Percentiles rank a stretch among this genome's conserved stretches.
phyloP scores from a whole-genome alignment of 2,113 vertebrate genomes.

The Anthoscopus minutus region DNA sequence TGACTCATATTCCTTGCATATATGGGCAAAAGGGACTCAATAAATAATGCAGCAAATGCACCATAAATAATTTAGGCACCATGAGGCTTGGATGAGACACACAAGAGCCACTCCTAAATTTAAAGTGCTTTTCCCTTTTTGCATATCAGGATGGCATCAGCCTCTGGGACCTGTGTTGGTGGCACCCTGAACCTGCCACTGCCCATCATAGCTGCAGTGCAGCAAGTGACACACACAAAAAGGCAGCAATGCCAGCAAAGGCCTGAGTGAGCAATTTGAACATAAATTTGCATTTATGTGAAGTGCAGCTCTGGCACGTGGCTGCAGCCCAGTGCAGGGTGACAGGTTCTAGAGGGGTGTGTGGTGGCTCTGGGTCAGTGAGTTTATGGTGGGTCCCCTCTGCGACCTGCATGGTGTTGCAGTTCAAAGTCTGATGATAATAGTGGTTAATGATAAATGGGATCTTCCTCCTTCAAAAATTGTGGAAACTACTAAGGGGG shows the following conservation, averaged over 20 bases:
- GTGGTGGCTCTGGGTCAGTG: not conserved
- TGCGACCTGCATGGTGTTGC: not conserved
- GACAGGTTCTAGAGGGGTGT: not conserved
- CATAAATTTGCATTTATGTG: not conserved
- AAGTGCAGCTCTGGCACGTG: not conserved
- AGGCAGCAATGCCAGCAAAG: not conserved
- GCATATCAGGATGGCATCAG: not conserved
- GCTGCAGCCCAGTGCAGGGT: not conserved
- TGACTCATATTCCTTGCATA: not conserved
- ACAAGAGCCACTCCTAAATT: not conserved
- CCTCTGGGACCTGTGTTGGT: not conserved
- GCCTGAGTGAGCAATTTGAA: not conserved
- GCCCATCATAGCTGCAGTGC: accelerated
- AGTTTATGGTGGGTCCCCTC: not conserved
- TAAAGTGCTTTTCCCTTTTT: not conserved
- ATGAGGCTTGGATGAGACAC: not conserved
- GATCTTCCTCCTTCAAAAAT: not conserved
- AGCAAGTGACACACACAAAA: not conserved
- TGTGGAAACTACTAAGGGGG: not conserved
- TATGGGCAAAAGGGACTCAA: not conserved
- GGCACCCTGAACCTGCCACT: not conserved
- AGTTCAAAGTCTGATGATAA: not conserved
- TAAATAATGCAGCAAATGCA: not conserved
- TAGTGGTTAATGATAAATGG: not conserved
- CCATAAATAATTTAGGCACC: not conserved